Evolutionary conservation across 1,140 invertebrate species (phyloP).

Genomic region (Venturia canescens): DNA sequence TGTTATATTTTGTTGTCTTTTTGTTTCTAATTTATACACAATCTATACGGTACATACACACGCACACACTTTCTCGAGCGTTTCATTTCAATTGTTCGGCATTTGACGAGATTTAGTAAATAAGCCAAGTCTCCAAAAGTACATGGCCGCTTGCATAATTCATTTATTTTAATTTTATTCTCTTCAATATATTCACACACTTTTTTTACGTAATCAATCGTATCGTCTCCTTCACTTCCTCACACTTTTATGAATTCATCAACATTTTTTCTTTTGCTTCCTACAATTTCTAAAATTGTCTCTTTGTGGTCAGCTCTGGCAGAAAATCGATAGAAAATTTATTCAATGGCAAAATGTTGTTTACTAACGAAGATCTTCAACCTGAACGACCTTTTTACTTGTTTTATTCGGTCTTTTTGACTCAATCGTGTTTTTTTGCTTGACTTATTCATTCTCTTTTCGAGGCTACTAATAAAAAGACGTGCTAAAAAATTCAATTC

Average conservation of each 20-base stretch:
- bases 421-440: neutral
- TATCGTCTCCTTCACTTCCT: neutral
- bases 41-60: constrained; percentile 9
- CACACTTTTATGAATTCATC: constrained; percentile 39
- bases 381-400: neutral
- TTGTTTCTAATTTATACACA: constrained; percentile 36
- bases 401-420: neutral
- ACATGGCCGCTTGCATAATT: neutral
- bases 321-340: constrained; percentile 49
- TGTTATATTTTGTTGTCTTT: constrained; percentile 43
- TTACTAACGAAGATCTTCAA: constrained; percentile 17
- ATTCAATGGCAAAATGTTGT: constrained; percentile 38
- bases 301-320: constrained; percentile 36
- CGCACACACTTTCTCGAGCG: neutral
- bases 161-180: neutral
- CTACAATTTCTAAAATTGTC: constrained; percentile 20
- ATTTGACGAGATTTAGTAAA: neutral
- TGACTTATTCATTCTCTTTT: neutral
- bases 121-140: neutral
- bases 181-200: neutral
- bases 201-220: neutral
- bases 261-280: constrained; percentile 7
- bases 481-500: neutral
- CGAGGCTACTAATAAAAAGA: neutral
- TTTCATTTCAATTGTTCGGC: neutral